Conservation (phyloP, 2,113 vertebrate genomes). For the Thamnophis sirtalis region DNA sequence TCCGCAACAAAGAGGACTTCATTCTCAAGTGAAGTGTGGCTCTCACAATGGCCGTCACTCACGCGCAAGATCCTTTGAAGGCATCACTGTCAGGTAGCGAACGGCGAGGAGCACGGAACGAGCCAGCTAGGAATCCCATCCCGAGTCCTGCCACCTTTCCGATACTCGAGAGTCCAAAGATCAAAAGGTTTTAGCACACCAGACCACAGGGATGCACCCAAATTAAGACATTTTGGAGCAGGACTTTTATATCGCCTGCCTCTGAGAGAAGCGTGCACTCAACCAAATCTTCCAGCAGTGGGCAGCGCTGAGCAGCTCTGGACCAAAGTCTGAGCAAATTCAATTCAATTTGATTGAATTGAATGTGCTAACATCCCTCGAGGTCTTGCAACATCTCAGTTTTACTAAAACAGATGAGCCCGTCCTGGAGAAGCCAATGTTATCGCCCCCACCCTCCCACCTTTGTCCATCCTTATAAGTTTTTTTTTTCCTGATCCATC, state of each 20-base stretch:
- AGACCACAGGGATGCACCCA: no score
- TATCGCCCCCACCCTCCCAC: not conserved
- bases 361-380: not conserved
- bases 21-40: not conserved
- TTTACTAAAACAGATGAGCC: not conserved
- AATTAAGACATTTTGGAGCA: not conserved
- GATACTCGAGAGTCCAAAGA: not conserved
- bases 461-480: no score
- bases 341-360: not conserved
- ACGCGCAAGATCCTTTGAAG: not conserved
- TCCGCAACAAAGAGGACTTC: not conserved
- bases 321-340: not conserved
- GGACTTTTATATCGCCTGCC: no score
- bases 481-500: slow-evolving; percentile 43
- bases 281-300: not conserved
- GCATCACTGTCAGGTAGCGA: not conserved
- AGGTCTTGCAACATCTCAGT: not conserved
- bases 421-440: not conserved
- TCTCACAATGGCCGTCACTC: not conserved
- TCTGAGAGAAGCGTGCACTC: not conserved
- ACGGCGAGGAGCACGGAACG: not conserved
- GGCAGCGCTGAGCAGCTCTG: not conserved
- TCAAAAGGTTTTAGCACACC: not conserved
- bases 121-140: not conserved
- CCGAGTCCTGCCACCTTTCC: not conserved